Evolutionary conservation across 2,113 vertebrate species (phyloP).

Genomic region (Campylorhamphus procurvoides): DNA sequence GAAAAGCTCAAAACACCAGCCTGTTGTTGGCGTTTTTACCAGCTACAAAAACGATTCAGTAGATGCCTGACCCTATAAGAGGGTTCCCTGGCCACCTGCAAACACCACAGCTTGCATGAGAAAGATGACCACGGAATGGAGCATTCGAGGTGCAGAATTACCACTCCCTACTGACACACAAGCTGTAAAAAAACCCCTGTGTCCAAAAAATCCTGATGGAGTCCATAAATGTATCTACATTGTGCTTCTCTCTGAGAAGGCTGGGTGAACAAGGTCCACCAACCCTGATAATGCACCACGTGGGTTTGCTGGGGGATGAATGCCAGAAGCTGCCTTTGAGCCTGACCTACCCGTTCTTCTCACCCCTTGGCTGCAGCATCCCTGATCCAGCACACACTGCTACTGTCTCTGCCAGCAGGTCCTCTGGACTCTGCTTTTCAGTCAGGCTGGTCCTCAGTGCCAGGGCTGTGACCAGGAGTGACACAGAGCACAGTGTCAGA

Average conservation of each 20-base stretch:
- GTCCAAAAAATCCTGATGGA: neutral
- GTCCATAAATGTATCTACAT: neutral
- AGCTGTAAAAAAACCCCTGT: neutral
- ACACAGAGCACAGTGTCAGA: rapidly evolving
- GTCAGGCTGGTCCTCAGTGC: neutral
- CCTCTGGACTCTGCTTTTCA: neutral
- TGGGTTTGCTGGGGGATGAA: neutral
- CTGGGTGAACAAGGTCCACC: neutral
- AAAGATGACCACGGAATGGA: neutral
- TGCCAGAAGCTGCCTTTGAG: neutral
- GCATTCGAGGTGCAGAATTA: neutral
- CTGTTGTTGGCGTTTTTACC: neutral
- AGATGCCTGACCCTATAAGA: neutral
- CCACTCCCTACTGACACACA: neutral
- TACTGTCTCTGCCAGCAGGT: neutral
- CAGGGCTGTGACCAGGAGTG: rapidly evolving
- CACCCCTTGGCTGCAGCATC: neutral
- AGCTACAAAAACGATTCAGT: neutral
- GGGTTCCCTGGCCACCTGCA: neutral
- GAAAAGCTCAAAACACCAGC: neutral
- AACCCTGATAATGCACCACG: neutral
- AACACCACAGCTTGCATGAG: neutral
- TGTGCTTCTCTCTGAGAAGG: neutral
- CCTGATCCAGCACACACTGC: neutral
- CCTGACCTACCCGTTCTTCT: neutral